phyloP scores from a whole-genome alignment of 2,113 vertebrate genomes.

The Mystacornis crossleyi region DNA sequence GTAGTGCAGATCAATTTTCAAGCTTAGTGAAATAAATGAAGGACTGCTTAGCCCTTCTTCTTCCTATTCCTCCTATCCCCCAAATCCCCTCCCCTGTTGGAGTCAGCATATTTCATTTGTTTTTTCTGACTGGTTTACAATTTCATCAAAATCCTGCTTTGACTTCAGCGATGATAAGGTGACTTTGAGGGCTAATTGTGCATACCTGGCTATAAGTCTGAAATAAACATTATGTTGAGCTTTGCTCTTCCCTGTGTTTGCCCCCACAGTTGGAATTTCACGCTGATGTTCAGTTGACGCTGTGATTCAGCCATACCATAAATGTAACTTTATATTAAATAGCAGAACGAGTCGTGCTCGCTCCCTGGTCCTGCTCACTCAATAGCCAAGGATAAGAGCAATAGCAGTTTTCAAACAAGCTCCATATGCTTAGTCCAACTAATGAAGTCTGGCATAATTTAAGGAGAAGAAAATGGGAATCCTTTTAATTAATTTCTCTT shows the following conservation, averaged over 20 bases:
- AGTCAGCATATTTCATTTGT: not conserved
- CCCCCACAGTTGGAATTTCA: not conserved
- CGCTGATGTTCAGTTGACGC: not conserved
- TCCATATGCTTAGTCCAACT: not conserved
- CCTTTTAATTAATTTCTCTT: not conserved
- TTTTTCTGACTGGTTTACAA: not conserved
- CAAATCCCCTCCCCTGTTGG: not conserved
- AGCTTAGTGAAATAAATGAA: slow-evolving; percentile 19
- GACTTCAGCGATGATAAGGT: not conserved
- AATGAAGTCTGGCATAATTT: not conserved
- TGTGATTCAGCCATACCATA: not conserved
- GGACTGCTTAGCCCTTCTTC: not conserved
- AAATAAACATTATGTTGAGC: not conserved
- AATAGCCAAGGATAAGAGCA: not conserved
- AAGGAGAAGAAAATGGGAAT: not conserved
- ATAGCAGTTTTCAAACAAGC: not conserved
- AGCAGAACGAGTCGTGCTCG: not conserved
- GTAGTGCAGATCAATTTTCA: slow-evolving; percentile 30
- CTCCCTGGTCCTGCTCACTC: not conserved
- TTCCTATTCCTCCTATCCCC: not conserved
- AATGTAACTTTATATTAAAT: not conserved
- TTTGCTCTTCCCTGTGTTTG: not conserved
- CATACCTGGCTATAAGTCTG: not conserved
- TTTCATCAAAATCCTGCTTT: slow-evolving; percentile 15
- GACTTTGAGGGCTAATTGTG: not conserved